Evolutionary conservation across 2,888 invertebrate species (phyloP).

Genomic region (Sepioteuthis lessoniana): DNA sequence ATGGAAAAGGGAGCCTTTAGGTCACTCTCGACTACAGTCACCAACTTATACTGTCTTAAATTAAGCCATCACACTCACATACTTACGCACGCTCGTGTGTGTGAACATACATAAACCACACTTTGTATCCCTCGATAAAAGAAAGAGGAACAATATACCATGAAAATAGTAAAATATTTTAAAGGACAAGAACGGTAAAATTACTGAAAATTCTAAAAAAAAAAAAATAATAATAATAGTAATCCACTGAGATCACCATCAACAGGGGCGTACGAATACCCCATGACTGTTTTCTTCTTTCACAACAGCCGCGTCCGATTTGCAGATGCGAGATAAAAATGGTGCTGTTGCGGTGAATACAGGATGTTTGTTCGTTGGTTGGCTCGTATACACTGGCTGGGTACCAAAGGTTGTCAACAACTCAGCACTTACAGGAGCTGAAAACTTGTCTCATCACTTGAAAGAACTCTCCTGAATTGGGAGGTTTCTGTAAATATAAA

Average conservation of each 20-base stretch:
- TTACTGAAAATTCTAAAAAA: too few relatives aligned
- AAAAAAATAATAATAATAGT: too few relatives aligned
- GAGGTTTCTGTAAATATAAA: background rate
- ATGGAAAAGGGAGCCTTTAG: too few relatives aligned
- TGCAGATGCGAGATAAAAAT: background rate
- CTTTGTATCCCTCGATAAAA: too few relatives aligned
- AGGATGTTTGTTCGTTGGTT: background rate
- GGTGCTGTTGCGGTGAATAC: background rate
- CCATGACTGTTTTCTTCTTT: background rate
- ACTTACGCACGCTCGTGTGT: too few relatives aligned
- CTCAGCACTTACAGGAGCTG: background rate
- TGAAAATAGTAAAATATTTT: too few relatives aligned
- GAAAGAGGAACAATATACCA: too few relatives aligned
- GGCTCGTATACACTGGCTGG: background rate
- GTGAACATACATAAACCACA: too few relatives aligned
- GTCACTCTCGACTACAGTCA: too few relatives aligned
- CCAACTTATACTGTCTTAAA: too few relatives aligned
- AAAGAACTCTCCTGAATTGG: background rate
- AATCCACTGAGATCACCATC: background rate
- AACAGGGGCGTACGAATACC: background rate
- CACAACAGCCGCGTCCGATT: background rate
- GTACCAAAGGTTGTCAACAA: background rate
- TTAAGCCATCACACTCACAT: too few relatives aligned
- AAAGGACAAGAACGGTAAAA: too few relatives aligned
- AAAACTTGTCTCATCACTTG: background rate